phyloP scores from a whole-genome alignment of 2,113 vertebrate species.

The Megaceryle maxima region DNA sequence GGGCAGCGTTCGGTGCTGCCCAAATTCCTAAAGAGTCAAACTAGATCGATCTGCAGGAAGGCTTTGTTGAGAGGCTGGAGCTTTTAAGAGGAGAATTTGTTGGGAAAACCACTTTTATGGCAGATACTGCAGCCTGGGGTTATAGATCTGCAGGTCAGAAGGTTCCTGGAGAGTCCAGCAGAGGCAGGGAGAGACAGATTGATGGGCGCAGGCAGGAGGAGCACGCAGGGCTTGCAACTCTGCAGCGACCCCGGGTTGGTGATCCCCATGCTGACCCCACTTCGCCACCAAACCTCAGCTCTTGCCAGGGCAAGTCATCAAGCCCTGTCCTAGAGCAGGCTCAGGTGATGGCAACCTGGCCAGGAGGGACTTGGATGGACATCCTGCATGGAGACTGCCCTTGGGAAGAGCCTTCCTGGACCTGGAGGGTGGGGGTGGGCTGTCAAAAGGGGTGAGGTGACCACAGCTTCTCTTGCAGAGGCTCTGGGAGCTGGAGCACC shows the following conservation, averaged over 20 bases:
- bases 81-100: background rate
- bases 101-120: background rate
- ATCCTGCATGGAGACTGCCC: background rate
- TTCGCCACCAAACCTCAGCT: background rate
- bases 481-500: slow-evolving; percentile 67
- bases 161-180: background rate
- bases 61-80: background rate
- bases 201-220: background rate
- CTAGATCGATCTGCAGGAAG: background rate
- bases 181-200: background rate
- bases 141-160: background rate
- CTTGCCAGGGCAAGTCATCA: accelerated
- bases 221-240: background rate
- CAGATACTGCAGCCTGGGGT: background rate
- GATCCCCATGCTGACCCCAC: accelerated
- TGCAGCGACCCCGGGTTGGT: accelerated
- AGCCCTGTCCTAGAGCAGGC: background rate
- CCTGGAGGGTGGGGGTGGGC: accelerated
- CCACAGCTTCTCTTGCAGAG: slow-evolving; percentile 19
- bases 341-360: background rate
- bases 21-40: background rate
- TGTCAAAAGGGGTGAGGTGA: background rate
- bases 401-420: background rate
- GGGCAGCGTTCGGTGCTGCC: background rate
- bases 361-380: accelerated